Conservation (phyloP, 2,113 vertebrate species). For the Anhinga anhinga region DNA sequence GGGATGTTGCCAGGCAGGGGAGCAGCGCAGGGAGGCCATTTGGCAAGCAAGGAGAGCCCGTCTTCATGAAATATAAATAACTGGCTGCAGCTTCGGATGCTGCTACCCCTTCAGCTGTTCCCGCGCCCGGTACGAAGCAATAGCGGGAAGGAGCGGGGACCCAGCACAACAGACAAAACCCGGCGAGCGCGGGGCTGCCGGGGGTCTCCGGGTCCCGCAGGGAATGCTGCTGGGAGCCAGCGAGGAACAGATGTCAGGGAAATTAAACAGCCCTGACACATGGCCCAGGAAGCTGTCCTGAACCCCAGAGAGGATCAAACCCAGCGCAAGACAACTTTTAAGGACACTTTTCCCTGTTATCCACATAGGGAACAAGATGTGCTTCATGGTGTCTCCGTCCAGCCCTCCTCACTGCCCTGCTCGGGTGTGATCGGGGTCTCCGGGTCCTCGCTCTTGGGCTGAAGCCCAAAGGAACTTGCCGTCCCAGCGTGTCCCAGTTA, state of each 20-base stretch:
- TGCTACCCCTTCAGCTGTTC: not conserved
- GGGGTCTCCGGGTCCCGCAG: not conserved
- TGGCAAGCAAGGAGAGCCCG: not conserved
- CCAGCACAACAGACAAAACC: not conserved
- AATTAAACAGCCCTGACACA: not conserved
- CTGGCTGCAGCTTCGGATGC: not conserved
- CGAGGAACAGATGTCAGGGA: not conserved
- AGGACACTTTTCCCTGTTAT: accelerated
- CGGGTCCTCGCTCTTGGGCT: not conserved
- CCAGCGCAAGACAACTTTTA: not conserved
- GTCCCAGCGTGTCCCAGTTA: not conserved
- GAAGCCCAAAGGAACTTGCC: not conserved
- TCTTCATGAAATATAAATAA: not conserved
- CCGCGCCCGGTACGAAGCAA: accelerated
- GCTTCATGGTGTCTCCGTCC: not conserved
- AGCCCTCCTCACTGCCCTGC: not conserved
- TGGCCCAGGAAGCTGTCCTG: not conserved
- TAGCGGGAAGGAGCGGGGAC: not conserved
- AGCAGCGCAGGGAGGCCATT: not conserved
- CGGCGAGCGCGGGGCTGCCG: accelerated
- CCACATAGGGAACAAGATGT: not conserved
- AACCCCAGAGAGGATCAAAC: not conserved
- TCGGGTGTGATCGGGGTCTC: accelerated
- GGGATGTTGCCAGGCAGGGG: not conserved
- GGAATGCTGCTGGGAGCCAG: not conserved